Base-by-base conservation (phyloP, 2,113 vertebrate genomes). In the Oreochromis tanganicae region DNA sequence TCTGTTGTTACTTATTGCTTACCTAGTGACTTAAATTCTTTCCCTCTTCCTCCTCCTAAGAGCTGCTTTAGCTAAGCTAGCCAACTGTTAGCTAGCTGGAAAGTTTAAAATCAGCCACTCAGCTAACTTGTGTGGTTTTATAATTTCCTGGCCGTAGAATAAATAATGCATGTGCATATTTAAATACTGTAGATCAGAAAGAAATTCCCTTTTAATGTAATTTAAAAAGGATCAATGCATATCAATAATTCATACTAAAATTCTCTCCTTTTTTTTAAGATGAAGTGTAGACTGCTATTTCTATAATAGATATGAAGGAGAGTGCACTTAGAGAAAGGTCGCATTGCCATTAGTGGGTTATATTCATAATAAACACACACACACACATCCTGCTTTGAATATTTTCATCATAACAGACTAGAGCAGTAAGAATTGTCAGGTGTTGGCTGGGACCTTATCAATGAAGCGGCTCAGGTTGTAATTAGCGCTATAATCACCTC, bases 401-500 rank as follows among this genome's bases (percentile, higher is more conserved):
- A 85, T 88, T 82, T 90, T 55, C 48, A 82, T 5, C 46, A 73
- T 81, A 61, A 21, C 59, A 36, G 71, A 95, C 92, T 66, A 94
- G 93, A 90, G 81, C 73, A 66, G 95, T 92, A 86, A 86, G 92
- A 92, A 88, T 95, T 96, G 94, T 97, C 94, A 93, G 95, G 95
- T 96, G 93, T 92, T 93, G 93, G 89, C 94, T 95, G 93, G 95
- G 93, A 95, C 96, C 96, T 96, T 97, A 97, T 97, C 96, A 96
- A 93, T 97, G 95, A 94, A 95, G 93, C 93, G 85, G 89, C 93
- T 90, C 92, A 96, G 88, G 91, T 93, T 92, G 94, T 97, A 97
- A 98, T 97, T 97, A 96, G 95, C 86, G 87, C 94, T 89, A 96
- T 97, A 97, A 97, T 97, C 95, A 97, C 94, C 95, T 94, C 94